Base-by-base conservation (phyloP, 2,888 invertebrate genomes). In the Yponomeuta malinellus region DNA sequence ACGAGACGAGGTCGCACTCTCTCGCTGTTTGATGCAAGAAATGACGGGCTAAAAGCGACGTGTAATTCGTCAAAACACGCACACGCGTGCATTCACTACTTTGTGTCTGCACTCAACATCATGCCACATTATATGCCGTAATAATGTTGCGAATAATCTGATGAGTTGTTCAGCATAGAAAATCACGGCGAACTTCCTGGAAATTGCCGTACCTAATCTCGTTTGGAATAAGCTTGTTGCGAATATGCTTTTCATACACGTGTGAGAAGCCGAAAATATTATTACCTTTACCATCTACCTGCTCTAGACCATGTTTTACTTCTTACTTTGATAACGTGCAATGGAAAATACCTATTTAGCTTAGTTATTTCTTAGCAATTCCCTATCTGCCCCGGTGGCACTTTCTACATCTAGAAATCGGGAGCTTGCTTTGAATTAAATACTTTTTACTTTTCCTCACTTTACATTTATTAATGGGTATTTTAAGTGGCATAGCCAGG, bases 1-100 rank as follows among this genome's bases (percentile, higher is more conserved):
- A 91, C 88, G 90, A 86, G 89, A 85, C 88, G 91, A 86, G 90
- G 91, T 90, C 91, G 86, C 86, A 88, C 87, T 89, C 87, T 89
- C 89, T 83, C 84, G 82, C 85, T 84, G 87, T 84, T 87, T 84
- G 86, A 84, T 85, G 88, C 85, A 86, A 84, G 86, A 84, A 88
- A 86, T 86, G 89, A 83, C 88, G 81, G 76, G 83, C 84, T 81
- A 86, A 89, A 87, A 89, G 83, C 88, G 85, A 88, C 86, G 85
- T 86, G 84, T 88, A 86, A 90, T 89, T 85, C 86, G 85, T 87
- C 88, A 89, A 86, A 87, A 83, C 83, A 83, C 77, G 81, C 81
- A 79, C 81, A 71, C 70, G 59, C 37, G 37, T 68, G n/a, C 37
- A n/a, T 68, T 43, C 65, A 65, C 29, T 65, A 31, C 31, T 65